Evolutionary conservation across 2,797 vertebrate genomes (phyloP), one percentile per base, ranked within the genome.

Genomic region (Agapornis canus): DNA sequence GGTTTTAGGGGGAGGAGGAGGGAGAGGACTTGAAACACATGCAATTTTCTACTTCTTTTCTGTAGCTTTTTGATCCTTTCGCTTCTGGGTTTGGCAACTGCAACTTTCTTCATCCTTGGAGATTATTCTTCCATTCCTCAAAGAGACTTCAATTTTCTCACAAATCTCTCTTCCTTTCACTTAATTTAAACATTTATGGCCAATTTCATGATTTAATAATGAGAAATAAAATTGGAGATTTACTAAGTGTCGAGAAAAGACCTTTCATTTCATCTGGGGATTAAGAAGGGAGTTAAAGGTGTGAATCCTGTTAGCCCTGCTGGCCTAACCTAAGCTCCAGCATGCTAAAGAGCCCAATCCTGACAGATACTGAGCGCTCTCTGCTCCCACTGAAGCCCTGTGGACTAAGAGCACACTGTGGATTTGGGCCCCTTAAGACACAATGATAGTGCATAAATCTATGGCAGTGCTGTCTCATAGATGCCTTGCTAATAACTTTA

Each of bases 101-200:
- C 94, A 86, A 78, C 70, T 96, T 96, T 61, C 84, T 94, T 96
- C 91, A 90, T 96, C 96, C 91, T 92, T 32, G 37, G 92, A 91
- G 96, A 97, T 97, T 96, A 97, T 92, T 82, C 56, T 75, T 95
- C 91, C 89, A 7, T 95, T 96, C 97, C 97, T 96, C 84, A 95
- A 82, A 95, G 92, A 95, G 87, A 80, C 93, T 97, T 94, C 94
- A 96, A 91, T 98, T 97, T 97, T 85, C 93, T 95, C 86, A 79
- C 87, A 97, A 95, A 98, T 97, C 95, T 97, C 93, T 92, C 81
- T 90, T 96, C 89, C 94, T 97, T 97, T 97, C 92, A 94, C 88
- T 96, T 97, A 96, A 97, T 97, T 97, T 97, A 97, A 97, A 98
- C 97, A 96, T 97, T 97, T 94, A 97, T 94, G 82, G 92, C 97